Evolutionary conservation across 1,140 invertebrate species (phyloP).

Genomic region (Aphelinus certus): DNA sequence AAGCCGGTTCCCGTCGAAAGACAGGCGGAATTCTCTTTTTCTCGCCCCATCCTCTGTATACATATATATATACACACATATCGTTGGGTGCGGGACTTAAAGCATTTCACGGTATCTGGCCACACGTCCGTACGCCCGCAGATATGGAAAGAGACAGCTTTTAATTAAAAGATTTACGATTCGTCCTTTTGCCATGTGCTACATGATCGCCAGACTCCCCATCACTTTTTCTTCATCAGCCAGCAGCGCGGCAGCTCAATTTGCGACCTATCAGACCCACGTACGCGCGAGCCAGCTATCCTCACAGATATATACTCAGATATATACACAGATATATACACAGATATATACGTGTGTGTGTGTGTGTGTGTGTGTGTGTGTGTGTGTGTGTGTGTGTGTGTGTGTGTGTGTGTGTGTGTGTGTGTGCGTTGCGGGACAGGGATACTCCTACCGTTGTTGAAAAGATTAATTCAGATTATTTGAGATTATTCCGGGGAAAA

Average conservation of each 20-base stretch:
- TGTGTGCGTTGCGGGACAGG: no score
- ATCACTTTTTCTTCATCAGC: slow-evolving; percentile 1
- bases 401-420: no score
- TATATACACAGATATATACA: no score
- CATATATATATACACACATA: no score
- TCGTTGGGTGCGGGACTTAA: slow-evolving; percentile 31
- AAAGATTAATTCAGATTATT: no score
- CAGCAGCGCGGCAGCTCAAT: slow-evolving; percentile 3
- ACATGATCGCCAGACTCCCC: background rate
- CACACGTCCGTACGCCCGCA: slow-evolving; percentile 37
- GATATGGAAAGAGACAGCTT: slow-evolving; percentile 47
- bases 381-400: no score
- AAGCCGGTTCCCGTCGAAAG: slow-evolving; percentile 40
- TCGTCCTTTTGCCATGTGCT: slow-evolving; percentile 8
- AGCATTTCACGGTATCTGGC: slow-evolving; percentile 44
- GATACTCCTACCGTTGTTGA: no score
- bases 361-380: no score
- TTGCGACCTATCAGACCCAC: slow-evolving; percentile 12
- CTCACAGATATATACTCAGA: no score
- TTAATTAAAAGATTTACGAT: slow-evolving; percentile 56
- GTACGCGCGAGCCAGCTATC: no score
- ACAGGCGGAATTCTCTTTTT: slow-evolving; percentile 33
- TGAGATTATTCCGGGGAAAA: no score
- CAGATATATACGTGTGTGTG: no score
- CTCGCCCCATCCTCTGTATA: slow-evolving; percentile 20